A percentile compares a stretch with the other conserved stretches of the same genome.
Conservation (phyloP, 2,888 invertebrate genomes). For the Meandrusa payeni region DNA sequence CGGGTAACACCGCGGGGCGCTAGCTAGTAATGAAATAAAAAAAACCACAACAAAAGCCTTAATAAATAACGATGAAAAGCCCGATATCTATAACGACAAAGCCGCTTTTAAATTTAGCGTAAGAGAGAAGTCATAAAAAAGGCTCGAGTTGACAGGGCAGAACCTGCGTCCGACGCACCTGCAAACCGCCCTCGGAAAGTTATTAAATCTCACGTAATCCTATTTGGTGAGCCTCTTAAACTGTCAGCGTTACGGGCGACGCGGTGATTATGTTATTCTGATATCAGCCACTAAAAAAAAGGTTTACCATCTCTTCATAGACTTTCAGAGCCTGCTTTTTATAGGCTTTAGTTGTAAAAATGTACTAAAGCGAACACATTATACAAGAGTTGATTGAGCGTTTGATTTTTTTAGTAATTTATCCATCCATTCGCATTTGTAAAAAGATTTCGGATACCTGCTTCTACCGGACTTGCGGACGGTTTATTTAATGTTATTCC, state of each 20-base stretch:
- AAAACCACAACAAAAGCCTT: neutral
- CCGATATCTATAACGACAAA: neutral
- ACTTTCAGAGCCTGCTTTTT: neutral
- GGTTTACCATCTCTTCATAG: constrained; percentile 10
- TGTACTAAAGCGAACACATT: no score
- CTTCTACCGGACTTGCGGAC: no score
- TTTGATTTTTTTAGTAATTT: no score
- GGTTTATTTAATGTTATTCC: no score
- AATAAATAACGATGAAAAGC: neutral
- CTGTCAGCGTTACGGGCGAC: constrained; percentile 43
- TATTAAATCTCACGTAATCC: constrained; percentile 56
- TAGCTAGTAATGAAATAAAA: no score
- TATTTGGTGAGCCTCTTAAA: constrained; percentile 51
- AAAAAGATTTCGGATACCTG: no score
- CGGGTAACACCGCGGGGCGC: no score
- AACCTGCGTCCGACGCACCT: constrained; percentile 36
- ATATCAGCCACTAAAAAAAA: constrained; percentile 6
- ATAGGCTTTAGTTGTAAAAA: neutral
- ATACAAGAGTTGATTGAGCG: no score
- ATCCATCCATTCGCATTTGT: no score
- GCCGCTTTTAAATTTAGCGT: constrained; percentile 8
- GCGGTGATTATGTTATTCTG: constrained; percentile 13
- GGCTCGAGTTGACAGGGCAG: constrained; percentile 41
- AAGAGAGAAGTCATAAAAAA: constrained; percentile 19
- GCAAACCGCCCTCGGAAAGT: constrained; percentile 35